Evolutionary conservation across 2,797 vertebrate genomes (phyloP).

Genomic region (Remorina albescens): DNA sequence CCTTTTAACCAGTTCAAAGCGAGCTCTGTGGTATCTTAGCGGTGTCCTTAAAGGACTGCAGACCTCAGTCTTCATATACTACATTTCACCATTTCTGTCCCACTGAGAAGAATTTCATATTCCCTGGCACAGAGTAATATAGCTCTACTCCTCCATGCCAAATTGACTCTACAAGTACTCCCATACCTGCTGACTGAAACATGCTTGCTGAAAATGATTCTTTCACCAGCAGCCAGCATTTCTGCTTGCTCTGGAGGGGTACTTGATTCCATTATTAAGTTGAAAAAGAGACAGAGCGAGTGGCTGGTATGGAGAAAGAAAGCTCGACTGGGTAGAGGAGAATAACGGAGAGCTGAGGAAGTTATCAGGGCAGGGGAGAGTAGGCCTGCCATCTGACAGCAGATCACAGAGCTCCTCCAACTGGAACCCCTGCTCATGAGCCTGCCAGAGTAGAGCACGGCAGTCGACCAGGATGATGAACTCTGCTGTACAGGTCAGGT

Average conservation of each 20-base stretch:
- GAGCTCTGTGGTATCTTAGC: conserved; percentile 54
- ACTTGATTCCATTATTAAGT: conserved; percentile 82
- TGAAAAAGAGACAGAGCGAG: conserved; percentile 77
- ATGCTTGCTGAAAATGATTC: conserved; percentile 69
- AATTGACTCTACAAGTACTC: conserved; percentile 85
- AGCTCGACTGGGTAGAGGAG: conserved; percentile 67
- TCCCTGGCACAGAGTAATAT: conserved; percentile 81
- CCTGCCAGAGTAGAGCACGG: conserved; percentile 65
- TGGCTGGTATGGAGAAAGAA: conserved; percentile 39
- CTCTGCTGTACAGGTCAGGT: conserved; percentile 47
- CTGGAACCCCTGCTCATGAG: conserved; percentile 78
- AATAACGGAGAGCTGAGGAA: conserved; percentile 80
- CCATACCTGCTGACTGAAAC: conserved; percentile 78
- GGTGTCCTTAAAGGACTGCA: conserved; percentile 61
- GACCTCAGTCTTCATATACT: conserved; percentile 75
- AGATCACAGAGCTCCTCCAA: conserved; percentile 82
- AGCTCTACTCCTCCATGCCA: conserved; percentile 81
- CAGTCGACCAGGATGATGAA: conserved; percentile 61
- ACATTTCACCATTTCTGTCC: conserved; percentile 77
- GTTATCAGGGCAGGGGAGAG: conserved; percentile 79
- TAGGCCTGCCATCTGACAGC: conserved; percentile 79
- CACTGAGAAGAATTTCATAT: conserved; percentile 83
- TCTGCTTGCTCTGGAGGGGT: conserved; percentile 76
- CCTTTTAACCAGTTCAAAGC: conserved; percentile 46
- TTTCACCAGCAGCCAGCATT: conserved; percentile 71